These are phyloP conservation scores for Drosophila stalkeri DNA, from an alignment of 2,888 invertebrate species.

Conservation along the genomic window DNA sequence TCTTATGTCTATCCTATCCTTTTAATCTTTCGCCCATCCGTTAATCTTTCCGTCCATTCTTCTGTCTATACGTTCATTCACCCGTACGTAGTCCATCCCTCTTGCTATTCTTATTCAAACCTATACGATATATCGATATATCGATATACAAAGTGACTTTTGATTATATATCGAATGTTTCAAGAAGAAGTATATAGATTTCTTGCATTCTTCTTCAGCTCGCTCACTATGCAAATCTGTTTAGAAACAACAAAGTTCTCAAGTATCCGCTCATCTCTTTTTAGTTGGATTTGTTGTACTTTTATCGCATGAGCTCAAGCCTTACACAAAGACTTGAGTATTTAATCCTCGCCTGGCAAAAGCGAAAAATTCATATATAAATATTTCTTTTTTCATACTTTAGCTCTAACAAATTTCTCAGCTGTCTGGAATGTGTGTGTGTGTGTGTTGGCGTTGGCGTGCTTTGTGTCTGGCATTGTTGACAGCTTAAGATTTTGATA, in stretches of 20 bases:
- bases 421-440: not conserved
- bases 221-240: not conserved
- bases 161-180: not conserved
- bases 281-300: not conserved
- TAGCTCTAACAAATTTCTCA: constrained; percentile 47
- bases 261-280: not conserved
- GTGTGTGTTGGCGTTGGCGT: not conserved
- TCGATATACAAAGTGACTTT: not conserved
- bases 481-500: constrained; percentile 77
- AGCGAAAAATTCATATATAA: constrained; percentile 38
- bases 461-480: constrained; percentile 45
- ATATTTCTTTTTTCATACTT: constrained; percentile 44
- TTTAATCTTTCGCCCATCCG: rapidly evolving
- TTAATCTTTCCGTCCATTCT: not conserved
- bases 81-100: not conserved
- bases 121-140: too few species aligned
- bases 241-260: not conserved
- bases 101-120: too few species aligned
- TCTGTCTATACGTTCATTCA: not conserved
- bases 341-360: constrained; percentile 14
- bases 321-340: not conserved
- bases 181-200: not conserved
- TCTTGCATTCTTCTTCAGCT: not conserved
- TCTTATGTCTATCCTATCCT: not conserved
- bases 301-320: not conserved